Conservation (phyloP, 2,113 vertebrate genomes). For the Forbesichthys agassizii region DNA sequence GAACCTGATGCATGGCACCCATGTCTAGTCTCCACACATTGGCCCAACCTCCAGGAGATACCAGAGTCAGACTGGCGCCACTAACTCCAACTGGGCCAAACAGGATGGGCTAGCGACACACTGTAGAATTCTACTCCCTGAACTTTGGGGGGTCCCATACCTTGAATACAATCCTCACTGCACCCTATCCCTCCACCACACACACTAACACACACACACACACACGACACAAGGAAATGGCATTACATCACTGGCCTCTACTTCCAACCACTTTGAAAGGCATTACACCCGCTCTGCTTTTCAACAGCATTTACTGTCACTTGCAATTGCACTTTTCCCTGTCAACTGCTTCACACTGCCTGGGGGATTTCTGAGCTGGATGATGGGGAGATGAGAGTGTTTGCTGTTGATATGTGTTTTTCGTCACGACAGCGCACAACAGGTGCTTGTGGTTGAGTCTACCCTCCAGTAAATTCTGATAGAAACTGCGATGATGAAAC, state of each 20-base stretch:
- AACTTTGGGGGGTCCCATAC: conserved; percentile 51
- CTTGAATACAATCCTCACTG: conserved; percentile 45
- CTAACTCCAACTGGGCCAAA: conserved; percentile 47
- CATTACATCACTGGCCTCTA: conserved; percentile 63
- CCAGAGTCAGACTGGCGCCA: conserved; percentile 65
- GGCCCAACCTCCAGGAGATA: conserved; percentile 43
- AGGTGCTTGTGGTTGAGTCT: conserved; percentile 48
- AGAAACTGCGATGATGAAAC: conserved; percentile 66
- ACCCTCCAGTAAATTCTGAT: conserved; percentile 23
- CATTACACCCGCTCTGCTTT: conserved; percentile 21
- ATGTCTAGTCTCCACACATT: conserved; percentile 46
- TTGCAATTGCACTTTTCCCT: conserved; percentile 27
- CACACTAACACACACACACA: conserved; percentile 2
- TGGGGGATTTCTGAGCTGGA: conserved; percentile 17
- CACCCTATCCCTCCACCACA: conserved; percentile 10
- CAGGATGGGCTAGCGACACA: conserved; percentile 45
- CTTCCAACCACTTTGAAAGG: conserved; percentile 34
- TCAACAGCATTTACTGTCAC: conserved; percentile 37
- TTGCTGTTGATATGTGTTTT: conserved; percentile 43
- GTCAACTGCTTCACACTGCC: conserved; percentile 13
- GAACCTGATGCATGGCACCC: conserved; percentile 30
- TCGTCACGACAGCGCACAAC: conserved; percentile 54
- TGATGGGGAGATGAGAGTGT: conserved; percentile 22
- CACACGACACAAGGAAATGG: conserved; percentile 1
- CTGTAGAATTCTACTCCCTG: conserved; percentile 32